Evolutionary conservation across 2,113 vertebrate species (phyloP).

Genomic region (Gorilla gorilla): DNA sequence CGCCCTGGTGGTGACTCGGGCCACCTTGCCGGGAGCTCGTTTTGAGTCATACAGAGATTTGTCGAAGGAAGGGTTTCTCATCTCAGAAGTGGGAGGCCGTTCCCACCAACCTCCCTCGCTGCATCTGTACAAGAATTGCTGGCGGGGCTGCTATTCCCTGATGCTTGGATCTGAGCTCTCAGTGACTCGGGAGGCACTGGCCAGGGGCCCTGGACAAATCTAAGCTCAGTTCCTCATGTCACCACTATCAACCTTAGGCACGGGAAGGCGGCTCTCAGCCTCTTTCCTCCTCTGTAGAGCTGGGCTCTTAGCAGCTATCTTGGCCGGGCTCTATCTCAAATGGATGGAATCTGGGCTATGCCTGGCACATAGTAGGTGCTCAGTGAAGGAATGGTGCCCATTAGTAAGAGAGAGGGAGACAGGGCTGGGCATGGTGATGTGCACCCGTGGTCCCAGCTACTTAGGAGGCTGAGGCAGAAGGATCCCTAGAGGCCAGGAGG

Average conservation of each 20-base stretch:
- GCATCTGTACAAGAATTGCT: neutral
- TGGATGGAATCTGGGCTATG: rapidly evolving
- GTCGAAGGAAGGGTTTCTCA: conserved; percentile 12
- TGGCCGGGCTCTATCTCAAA: neutral
- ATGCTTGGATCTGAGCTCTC: neutral
- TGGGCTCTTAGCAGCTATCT: neutral
- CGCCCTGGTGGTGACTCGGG: neutral
- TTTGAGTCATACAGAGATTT: conserved; percentile 63
- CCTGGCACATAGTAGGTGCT: neutral
- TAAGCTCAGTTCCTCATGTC: neutral
- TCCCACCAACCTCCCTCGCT: neutral
- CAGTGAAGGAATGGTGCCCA: neutral
- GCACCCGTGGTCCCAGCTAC: too few relatives aligned
- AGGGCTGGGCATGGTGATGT: neutral
- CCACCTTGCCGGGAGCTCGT: neutral
- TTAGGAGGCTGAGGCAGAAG: neutral
- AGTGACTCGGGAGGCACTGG: neutral
- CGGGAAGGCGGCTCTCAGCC: rapidly evolving
- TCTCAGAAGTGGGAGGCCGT: conserved; percentile 42
- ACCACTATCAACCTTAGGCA: neutral
- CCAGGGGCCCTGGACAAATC: neutral
- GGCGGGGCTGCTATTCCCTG: neutral
- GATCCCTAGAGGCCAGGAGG: neutral
- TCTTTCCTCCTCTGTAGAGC: neutral
- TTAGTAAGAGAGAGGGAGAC: neutral